A percentile compares a stretch with the other conserved stretches of the same genome.
These are phyloP conservation scores for Antheraea pernyi DNA, from an alignment of 1,140 invertebrate species.

Conservation along the genomic window DNA sequence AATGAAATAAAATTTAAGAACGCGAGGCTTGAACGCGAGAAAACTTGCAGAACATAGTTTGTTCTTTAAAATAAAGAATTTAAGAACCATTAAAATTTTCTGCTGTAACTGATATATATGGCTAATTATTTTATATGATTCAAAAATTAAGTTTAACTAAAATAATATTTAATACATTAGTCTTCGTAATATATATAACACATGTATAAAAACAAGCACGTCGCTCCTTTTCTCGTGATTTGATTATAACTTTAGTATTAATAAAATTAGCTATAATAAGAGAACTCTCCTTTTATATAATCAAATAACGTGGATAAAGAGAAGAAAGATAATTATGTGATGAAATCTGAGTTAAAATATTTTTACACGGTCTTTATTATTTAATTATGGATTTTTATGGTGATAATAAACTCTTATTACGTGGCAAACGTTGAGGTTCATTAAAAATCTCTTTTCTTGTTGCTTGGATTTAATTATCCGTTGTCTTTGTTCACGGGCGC, in stretches of 20 bases:
- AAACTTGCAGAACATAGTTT: too few species aligned
- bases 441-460: slow-evolving; percentile 71
- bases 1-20: too few species aligned
- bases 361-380: slow-evolving; percentile 44
- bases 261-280: background rate
- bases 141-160: too few species aligned
- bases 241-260: background rate
- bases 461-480: slow-evolving; percentile 71
- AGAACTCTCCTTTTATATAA: background rate
- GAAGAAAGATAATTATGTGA: slow-evolving; percentile 5
- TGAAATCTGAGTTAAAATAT: slow-evolving; percentile 22
- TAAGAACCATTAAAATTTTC: too few species aligned
- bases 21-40: too few species aligned
- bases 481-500: slow-evolving; percentile 65
- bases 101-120: too few species aligned
- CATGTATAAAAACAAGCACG: too few species aligned
- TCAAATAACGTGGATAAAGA: background rate
- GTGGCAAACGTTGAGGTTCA: slow-evolving; percentile 59
- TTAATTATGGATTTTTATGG: slow-evolving; percentile 59
- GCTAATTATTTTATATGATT: too few species aligned
- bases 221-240: too few species aligned
- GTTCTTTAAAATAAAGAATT: too few species aligned
- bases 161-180: too few species aligned
- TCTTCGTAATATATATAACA: too few species aligned
- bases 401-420: slow-evolving; percentile 70